Evolutionary conservation across 2,888 invertebrate species (phyloP).

Genomic region (Eucera pruinosa): DNA sequence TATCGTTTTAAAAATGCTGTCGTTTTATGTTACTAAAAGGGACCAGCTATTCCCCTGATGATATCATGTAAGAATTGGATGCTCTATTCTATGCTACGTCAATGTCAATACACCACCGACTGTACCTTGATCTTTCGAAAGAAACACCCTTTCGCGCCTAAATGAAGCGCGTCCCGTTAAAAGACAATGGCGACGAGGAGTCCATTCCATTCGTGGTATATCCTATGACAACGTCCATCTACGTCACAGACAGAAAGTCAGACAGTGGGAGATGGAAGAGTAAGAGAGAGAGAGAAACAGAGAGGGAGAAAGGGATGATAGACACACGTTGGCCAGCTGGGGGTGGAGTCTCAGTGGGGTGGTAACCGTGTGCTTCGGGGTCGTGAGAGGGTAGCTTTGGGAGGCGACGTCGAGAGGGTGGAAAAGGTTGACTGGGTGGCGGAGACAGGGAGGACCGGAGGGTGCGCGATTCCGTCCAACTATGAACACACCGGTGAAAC

Average conservation of each 20-base stretch:
- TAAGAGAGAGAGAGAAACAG: not conserved
- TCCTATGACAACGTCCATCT: conserved; percentile 60
- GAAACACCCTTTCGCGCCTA: too few relatives aligned
- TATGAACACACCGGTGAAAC: conserved; percentile 74
- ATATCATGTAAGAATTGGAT: too few relatives aligned
- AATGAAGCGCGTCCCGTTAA: not conserved
- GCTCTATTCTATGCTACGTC: too few relatives aligned
- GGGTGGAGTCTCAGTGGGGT: conserved; percentile 63
- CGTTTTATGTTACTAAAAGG: too few relatives aligned
- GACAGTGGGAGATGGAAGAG: not conserved
- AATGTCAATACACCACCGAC: too few relatives aligned
- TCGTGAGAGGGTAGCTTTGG: conserved; percentile 62
- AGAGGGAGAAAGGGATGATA: conserved; percentile 8
- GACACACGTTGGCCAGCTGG: conserved; percentile 40
- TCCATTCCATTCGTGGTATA: conserved; percentile 54
- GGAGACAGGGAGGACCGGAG: conserved; percentile 64
- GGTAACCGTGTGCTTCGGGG: conserved; percentile 55
- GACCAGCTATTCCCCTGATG: too few relatives aligned
- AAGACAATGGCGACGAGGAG: conserved; percentile 62
- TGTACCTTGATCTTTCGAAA: too few relatives aligned
- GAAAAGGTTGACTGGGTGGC: conserved; percentile 66
- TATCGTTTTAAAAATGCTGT: too few relatives aligned
- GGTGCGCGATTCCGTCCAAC: conserved; percentile 77
- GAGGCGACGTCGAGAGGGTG: conserved; percentile 32
- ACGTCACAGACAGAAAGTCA: conserved; percentile 35